A percentile compares a stretch with the other conserved stretches of the same genome.
Evolutionary conservation across 2,113 vertebrate species (phyloP).

Genomic region (Leuciscus idus): DNA sequence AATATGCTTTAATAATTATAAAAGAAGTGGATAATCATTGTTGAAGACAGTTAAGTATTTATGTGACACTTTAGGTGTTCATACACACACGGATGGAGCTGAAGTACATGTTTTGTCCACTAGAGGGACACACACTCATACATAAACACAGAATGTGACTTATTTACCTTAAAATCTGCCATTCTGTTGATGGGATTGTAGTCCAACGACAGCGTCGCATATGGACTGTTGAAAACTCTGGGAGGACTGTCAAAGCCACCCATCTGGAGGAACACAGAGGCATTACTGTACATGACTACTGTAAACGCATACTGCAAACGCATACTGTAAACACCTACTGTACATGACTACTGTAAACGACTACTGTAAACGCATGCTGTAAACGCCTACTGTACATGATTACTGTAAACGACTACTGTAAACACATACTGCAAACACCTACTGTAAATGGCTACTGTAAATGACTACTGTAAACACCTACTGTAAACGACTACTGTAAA

Average conservation of each 20-base stretch:
- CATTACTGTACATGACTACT: too few species aligned
- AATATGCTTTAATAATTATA: neutral
- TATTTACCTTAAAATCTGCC: slow-evolving; percentile 73
- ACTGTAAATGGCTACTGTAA: too few species aligned
- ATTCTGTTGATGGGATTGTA: slow-evolving; percentile 68
- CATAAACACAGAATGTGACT: neutral
- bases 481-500: too few species aligned
- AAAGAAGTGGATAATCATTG: neutral
- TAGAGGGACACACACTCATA: slow-evolving; percentile 10
- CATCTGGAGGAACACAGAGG: slow-evolving; percentile 51
- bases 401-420: too few species aligned
- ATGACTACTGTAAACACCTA: rapidly evolving
- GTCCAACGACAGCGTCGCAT: slow-evolving; percentile 67
- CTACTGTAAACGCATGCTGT: too few species aligned
- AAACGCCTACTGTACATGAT: too few species aligned
- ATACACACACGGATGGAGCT: neutral
- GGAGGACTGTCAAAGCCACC: slow-evolving; percentile 65
- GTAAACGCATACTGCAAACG: too few species aligned
- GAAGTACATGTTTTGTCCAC: neutral
- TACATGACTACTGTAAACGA: rapidly evolving
- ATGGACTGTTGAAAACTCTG: slow-evolving; percentile 78
- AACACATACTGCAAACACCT: too few species aligned
- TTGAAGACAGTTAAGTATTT: neutral
- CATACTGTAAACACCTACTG: rapidly evolving
- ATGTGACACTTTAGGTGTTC: too few species aligned